Evolutionary conservation across 2,797 vertebrate species (phyloP).

Genomic region (Myripristis jacobus): DNA sequence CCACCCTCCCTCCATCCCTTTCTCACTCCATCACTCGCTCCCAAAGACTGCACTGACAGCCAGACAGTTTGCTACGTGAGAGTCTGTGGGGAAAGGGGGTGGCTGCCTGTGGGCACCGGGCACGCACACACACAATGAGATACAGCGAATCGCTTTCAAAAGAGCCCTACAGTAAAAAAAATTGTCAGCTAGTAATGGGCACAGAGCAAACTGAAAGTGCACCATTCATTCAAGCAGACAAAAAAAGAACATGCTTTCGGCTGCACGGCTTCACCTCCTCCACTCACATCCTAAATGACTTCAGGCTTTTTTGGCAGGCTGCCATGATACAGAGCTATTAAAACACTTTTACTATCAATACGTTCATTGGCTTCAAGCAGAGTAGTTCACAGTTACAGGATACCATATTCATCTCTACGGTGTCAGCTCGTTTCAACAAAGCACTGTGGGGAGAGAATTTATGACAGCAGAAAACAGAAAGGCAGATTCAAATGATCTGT

Average conservation of each 20-base stretch:
- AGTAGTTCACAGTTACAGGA: neutral
- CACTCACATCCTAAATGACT: slow-evolving; percentile 10
- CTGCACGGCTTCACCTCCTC: neutral
- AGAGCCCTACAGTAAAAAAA: slow-evolving; percentile 6
- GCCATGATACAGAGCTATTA: slow-evolving; percentile 30
- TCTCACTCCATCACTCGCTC: slow-evolving; percentile 15
- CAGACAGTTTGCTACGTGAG: slow-evolving; percentile 23
- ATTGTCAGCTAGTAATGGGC: neutral
- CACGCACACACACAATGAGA: neutral
- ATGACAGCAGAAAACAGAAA: neutral
- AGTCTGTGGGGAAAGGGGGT: slow-evolving; percentile 5
- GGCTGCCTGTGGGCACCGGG: slow-evolving; percentile 2
- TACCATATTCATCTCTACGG: neutral
- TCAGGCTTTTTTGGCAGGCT: slow-evolving; percentile 16
- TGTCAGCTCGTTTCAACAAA: neutral
- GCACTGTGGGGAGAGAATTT: too few relatives aligned
- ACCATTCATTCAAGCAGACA: slow-evolving; percentile 3
- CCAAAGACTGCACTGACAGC: slow-evolving; percentile 31
- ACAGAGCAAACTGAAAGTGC: neutral
- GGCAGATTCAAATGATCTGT: neutral
- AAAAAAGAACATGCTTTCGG: neutral
- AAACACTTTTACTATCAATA: slow-evolving; percentile 16
- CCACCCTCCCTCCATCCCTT: neutral
- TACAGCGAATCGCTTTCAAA: neutral
- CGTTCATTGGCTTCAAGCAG: slow-evolving; percentile 4